phyloP scores from a whole-genome alignment of 2,113 vertebrate species.

The Drymodes brunneopygia region DNA sequence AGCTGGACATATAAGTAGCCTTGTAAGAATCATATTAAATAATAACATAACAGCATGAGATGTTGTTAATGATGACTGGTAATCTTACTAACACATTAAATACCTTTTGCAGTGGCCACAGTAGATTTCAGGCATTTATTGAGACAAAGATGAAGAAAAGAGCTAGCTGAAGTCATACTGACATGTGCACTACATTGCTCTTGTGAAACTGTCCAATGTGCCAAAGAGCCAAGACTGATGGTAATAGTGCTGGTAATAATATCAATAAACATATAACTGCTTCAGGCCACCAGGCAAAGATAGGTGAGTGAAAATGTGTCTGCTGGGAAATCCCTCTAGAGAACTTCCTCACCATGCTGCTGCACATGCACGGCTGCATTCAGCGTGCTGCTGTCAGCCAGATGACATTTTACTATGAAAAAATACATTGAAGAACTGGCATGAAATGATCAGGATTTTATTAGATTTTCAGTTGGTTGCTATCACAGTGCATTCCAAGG shows the following conservation, averaged over 20 bases:
- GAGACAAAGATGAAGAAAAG: background rate
- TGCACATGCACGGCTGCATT: background rate
- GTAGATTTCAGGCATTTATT: background rate
- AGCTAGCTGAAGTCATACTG: background rate
- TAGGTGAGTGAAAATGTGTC: background rate
- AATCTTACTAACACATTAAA: background rate
- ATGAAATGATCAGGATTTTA: background rate
- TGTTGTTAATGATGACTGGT: background rate
- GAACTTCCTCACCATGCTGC: background rate
- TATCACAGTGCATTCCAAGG: background rate
- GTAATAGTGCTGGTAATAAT: background rate
- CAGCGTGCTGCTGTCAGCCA: background rate
- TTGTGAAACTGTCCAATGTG: background rate
- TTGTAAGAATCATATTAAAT: background rate
- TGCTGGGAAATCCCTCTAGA: background rate
- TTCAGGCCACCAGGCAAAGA: conserved; percentile 19
- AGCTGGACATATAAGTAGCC: background rate
- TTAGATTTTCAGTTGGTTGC: background rate
- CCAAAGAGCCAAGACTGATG: background rate
- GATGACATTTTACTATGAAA: background rate
- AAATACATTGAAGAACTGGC: background rate
- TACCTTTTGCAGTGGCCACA: background rate
- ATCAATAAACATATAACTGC: background rate
- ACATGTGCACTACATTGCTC: background rate
- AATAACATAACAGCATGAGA: background rate